Evolutionary conservation across 2,888 invertebrate species (phyloP), one percentile per base, ranked within the genome.

Genomic region (Melanargia galathea): DNA sequence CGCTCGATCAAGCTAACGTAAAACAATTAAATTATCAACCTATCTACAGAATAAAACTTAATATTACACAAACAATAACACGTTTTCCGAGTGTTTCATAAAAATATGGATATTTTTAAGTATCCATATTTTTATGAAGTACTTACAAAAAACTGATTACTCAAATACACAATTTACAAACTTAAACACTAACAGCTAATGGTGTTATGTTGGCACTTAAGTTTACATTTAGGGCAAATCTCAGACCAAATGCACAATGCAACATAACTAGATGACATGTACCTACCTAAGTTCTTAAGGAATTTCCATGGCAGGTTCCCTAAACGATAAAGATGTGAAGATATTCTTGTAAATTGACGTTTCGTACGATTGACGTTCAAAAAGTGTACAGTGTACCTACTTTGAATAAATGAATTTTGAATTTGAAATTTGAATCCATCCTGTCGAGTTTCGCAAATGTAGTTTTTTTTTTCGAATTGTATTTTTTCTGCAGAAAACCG

Each of bases 201-300:
- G 82, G 83, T 83, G 82, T 84, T 82, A 65, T 77, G 78, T 87
- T 87, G 87, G 87, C 87, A 87, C 87, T 84, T 86, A 72, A 72
- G 80, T 80, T 73, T 68, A 67, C 60, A 67, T 64, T 66, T 45
- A 54, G n/a, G 20, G 26, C 6, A 26, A 40, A 43, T n/a, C 64
- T 66, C 38, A 54, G n/a, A n/a, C 16, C 6, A 26, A 40, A 43
- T n/a, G 24, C 55, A 40, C 40, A 55, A 40, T 26, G 24, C 26
- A 11, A 43, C 16, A 35, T 26, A 51, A 33, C 16, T 18, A 10
- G 20, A 13, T 35, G 13, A 35, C 8, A 18, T 45, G n/a, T n/a
- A n/a, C n/a, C n/a, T n/a, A n/a, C n/a, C n/a, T n/a, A n/a, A n/a
- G n/a, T n/a, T n/a, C n/a, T n/a, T n/a, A n/a, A n/a, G n/a, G n/a